Base-by-base conservation (phyloP, 1,140 invertebrate genomes). In the Drosophila mayri region DNA sequence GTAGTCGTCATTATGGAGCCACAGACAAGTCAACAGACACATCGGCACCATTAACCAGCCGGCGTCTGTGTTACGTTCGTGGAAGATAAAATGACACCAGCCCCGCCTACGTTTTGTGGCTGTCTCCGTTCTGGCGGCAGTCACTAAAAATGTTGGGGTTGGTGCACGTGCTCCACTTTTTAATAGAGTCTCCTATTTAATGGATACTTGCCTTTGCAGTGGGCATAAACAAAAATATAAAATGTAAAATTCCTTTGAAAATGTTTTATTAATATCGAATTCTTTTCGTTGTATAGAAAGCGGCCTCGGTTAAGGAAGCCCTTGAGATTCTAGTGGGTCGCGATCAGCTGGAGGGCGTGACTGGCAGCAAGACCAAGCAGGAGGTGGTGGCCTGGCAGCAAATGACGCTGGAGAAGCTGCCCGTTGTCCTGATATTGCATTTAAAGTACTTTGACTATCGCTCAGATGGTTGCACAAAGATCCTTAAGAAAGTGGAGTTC, bases 361-460 rank as follows among this genome's bases (percentile, higher is more conserved):
- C 95, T 0, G 97, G 96, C 77, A 94, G 93, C 54, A 96, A 96
- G 92, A 97, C 96, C 12, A 97, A 97, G 79, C 94, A 96, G 83
- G 95, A 97, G 92, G 95, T 97, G 43, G 93, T 93, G 75, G 97
- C 97, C 4, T 98, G 96, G 95, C 96, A 97, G 85, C 96, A 98
- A 93, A 95, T 97, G 41, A 96, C 96, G 10, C 93, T 99, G 6
- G 98, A 99, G 90, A 96, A 98, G 92, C 90, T 98, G 46, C 98
- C 98, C 0, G 94, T 96, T 25, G 96, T 98, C 16, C 93, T 99
- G 16, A 95, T 99, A 83, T 94, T 99, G 46, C 97, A 98, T 93
- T 93, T 96, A 59, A 96, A 96, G 65, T 97, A 97, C 93, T 99
- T 99, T 93, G 96, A 98, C 91, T 97, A 97, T 78, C 95, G 96